Base-by-base conservation (phyloP, 1,140 invertebrate species). In the Sesamia nonagrioides region DNA sequence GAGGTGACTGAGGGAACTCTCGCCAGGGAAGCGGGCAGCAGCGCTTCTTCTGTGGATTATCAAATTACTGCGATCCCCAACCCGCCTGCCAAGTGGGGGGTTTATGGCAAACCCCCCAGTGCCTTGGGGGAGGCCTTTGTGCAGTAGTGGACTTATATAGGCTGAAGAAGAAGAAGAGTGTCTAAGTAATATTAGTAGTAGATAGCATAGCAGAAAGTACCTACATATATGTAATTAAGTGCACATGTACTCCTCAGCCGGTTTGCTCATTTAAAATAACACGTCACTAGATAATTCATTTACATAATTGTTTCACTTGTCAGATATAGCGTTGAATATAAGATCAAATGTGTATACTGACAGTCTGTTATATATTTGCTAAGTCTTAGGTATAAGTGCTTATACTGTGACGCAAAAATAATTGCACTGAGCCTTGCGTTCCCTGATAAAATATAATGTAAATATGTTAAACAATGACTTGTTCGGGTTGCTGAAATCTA, bases 401-500 rank as follows among this genome's bases (percentile, higher is more conserved):
- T 58, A 56, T 75, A 75, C 45, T 27, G 80, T 88, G 87, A 86
- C 85, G 89, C 71, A 88, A 88, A 88, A 87, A 83, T 88, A 84
- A 84, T 82, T 79, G 78, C 73, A 73, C 60, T 54, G 42, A 60
- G 61, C 79, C 85, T 82, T 81, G 78, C 79, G 61, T 75, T 68
- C 82, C 72, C 61, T 85, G 84, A 86, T 89, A 89, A 81, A 63
- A 2, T 63, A 8, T 37, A 37, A 63, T 18, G 58, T 61, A 75
- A 75, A 75, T 75, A 75, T 58, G 73, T 80, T 78, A 66, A 54
- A 72, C 77, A 86, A 84, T 85, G 83, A 79, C 17, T 40, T 68
- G 74, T 84, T 85, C 77, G 81, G 71, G 58, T 33, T 71, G 63
- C 66, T 75, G 40, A 35, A 63, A 63, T 33, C 40, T 69, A 58